A percentile compares a stretch with the other conserved stretches of the same genome.
Conservation (phyloP, 2,797 vertebrate genomes). For the Myotis daubentonii region DNA sequence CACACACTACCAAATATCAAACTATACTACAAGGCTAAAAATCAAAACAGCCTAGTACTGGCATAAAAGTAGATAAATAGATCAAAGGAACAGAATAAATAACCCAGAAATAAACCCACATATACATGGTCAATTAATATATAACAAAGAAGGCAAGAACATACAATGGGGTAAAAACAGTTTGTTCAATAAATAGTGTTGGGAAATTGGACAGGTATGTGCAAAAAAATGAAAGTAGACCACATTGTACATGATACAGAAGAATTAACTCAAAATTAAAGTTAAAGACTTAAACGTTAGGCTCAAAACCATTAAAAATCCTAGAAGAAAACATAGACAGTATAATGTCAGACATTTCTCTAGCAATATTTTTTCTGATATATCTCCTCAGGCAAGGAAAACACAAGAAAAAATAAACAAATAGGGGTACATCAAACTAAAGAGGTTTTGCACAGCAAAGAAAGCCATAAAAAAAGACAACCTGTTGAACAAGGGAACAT, state of each 20-base stretch:
- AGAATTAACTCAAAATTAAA: neutral
- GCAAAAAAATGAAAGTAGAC: neutral
- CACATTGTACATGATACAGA: neutral
- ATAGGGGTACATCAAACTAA: neutral
- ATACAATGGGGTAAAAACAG: neutral
- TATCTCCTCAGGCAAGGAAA: neutral
- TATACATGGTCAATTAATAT: neutral
- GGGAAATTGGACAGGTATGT: neutral
- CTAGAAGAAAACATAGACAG: neutral
- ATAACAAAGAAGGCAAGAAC: neutral
- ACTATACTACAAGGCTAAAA: neutral
- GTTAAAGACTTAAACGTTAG: neutral
- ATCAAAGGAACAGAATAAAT: neutral
- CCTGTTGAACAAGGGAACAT: neutral
- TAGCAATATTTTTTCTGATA: neutral
- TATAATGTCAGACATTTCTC: neutral
- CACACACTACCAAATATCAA: neutral
- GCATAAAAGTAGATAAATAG: neutral
- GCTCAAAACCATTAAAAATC: neutral
- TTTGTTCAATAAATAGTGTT: neutral
- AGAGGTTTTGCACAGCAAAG: neutral
- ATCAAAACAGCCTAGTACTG: neutral
- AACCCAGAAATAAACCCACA: neutral
- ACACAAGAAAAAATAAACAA: neutral
- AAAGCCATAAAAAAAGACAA: neutral